These are phyloP conservation scores for Drosophila miranda DNA, from an alignment of 1,140 invertebrate genomes.

Conservation along the genomic window DNA sequence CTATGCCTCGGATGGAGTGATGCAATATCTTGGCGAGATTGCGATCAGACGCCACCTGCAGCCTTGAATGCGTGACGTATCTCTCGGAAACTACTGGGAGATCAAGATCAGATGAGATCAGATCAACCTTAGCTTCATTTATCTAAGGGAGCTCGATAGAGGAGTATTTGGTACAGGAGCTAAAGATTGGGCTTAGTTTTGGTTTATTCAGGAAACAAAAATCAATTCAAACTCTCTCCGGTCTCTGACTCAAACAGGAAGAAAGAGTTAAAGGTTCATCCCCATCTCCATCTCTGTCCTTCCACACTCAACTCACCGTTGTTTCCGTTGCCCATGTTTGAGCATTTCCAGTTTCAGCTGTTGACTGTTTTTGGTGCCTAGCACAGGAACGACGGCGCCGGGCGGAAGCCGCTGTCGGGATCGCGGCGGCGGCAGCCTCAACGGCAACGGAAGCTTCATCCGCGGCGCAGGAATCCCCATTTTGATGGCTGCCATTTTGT, in stretches of 20 bases:
- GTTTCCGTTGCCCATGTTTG: constrained; percentile 70
- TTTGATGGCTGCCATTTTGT: constrained; percentile 66
- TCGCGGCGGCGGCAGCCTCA: constrained; percentile 54
- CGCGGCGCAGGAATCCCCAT: constrained; percentile 54
- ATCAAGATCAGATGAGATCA: neutral
- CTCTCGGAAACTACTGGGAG: neutral
- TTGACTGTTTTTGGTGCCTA: constrained; percentile 61
- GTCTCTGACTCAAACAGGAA: constrained; percentile 30
- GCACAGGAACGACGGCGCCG: constrained; percentile 41
- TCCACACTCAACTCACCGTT: constrained; percentile 37
- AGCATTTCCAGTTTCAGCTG: constrained; percentile 76
- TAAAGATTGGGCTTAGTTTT: too few species aligned
- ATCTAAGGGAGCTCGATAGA: neutral
- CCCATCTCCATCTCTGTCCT: constrained; percentile 7
- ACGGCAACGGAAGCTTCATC: constrained; percentile 59
- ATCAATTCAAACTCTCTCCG: too few species aligned
- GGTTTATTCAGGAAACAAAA: too few species aligned
- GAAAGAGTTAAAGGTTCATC: neutral
- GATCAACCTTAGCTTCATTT: neutral
- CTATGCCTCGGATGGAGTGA: constrained; percentile 34
- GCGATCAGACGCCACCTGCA: constrained; percentile 16
- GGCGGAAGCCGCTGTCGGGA: constrained; percentile 36
- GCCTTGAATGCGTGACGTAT: constrained; percentile 2
- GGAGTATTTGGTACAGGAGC: too few species aligned
- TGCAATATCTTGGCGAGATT: constrained; percentile 55